phyloP scores from a whole-genome alignment of 2,113 vertebrate species.

The Pseudopipra pipra region DNA sequence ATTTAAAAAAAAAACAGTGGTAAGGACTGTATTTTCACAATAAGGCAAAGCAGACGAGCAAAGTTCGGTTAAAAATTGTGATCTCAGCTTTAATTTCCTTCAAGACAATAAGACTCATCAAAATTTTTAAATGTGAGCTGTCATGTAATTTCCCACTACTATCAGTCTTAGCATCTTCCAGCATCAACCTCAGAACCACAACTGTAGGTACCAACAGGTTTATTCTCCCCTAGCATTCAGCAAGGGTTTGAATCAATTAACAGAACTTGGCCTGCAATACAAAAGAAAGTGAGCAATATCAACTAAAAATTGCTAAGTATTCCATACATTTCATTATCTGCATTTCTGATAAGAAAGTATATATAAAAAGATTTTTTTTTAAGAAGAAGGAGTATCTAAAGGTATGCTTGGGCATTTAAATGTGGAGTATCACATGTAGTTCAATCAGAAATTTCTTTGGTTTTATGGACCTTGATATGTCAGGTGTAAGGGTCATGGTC shows the following conservation, averaged over 20 bases:
- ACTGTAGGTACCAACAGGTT: conserved; percentile 17
- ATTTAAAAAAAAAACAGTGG: neutral
- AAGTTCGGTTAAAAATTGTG: neutral
- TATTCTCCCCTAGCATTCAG: neutral
- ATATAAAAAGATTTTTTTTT: neutral
- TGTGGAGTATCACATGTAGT: neutral
- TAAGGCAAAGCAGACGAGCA: neutral
- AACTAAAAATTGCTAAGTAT: neutral
- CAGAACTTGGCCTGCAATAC: neutral
- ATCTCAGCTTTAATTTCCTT: neutral
- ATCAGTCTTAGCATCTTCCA: neutral
- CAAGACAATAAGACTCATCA: neutral
- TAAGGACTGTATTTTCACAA: neutral
- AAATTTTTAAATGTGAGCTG: neutral
- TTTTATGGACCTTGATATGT: conserved; percentile 25
- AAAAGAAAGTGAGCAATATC: neutral
- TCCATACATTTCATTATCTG: conserved; percentile 19
- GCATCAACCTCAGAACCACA: neutral
- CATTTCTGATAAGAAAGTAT: neutral
- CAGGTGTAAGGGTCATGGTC: conserved; percentile 66
- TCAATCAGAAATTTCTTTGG: conserved; percentile 15
- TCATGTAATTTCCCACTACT: neutral
- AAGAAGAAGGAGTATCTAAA: neutral
- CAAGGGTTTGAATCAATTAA: neutral
- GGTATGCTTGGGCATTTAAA: conserved; percentile 3